phyloP scores from a whole-genome alignment of 1,140 invertebrate species.

The Cydia splendana region DNA sequence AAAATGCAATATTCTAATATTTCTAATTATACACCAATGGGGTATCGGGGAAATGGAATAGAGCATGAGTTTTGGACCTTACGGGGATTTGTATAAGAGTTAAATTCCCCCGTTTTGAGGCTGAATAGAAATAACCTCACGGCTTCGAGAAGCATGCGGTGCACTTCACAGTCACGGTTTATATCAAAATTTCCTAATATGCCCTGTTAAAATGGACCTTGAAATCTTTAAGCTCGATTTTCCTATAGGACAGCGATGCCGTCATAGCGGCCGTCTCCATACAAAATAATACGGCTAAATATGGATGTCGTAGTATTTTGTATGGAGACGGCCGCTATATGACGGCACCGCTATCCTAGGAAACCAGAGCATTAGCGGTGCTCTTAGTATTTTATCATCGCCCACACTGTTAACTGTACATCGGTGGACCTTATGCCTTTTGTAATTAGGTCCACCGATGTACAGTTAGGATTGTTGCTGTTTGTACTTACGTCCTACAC shows the following conservation, averaged over 20 bases:
- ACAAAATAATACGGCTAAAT: too few relatives aligned
- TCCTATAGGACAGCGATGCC: too few relatives aligned
- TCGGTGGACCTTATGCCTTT: too few relatives aligned
- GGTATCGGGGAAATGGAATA: conserved; percentile 11
- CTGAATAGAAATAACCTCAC: conserved; percentile 29
- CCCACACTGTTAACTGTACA: too few relatives aligned
- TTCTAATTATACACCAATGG: conserved; percentile 29
- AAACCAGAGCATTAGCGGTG: not conserved
- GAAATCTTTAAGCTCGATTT: not conserved
- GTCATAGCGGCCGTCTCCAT: too few relatives aligned
- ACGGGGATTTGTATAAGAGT: not conserved
- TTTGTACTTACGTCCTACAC: not conserved
- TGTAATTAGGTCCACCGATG: too few relatives aligned
- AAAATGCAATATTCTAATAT: not conserved
- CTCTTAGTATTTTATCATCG: not conserved
- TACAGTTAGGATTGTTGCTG: too few relatives aligned
- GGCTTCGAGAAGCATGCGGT: conserved; percentile 20
- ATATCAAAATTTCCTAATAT: not conserved
- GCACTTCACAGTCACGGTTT: conserved; percentile 11
- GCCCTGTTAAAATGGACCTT: not conserved
- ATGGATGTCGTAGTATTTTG: too few relatives aligned
- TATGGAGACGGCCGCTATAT: too few relatives aligned
- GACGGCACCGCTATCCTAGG: too few relatives aligned
- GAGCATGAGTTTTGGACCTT: conserved; percentile 32
- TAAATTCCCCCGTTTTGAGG: conserved; percentile 4